A percentile compares a stretch with the other conserved stretches of the same genome.
These are phyloP conservation scores for Harpalus rubripes DNA, from an alignment of 2,888 invertebrate species.

Conservation along the genomic window DNA sequence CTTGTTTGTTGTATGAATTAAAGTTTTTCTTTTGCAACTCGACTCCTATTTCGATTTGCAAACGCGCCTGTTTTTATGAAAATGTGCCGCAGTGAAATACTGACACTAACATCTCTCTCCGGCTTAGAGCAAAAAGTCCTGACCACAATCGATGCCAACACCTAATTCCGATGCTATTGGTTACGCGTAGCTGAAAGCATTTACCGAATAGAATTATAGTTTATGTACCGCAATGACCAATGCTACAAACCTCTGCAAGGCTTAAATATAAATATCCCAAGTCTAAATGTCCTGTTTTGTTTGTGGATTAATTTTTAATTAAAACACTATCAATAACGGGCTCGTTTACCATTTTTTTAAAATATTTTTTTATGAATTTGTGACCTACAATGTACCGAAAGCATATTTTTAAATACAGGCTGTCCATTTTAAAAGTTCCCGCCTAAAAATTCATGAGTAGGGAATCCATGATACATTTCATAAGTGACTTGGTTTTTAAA, in stretches of 20 bases:
- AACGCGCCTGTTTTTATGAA: neutral
- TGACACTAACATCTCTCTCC: constrained; percentile 1
- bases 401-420: too few species aligned
- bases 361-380: too few species aligned
- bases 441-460: too few species aligned
- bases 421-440: too few species aligned
- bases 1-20: neutral
- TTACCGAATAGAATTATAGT: constrained; percentile 10
- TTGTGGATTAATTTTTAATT: neutral
- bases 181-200: neutral
- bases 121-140: constrained; percentile 3
- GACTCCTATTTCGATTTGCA: neutral
- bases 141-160: neutral
- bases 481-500: too few species aligned
- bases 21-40: neutral
- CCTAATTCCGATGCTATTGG: constrained; percentile 3
- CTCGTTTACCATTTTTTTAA: too few species aligned
- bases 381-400: too few species aligned
- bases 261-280: neutral
- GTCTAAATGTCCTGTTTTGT: neutral
- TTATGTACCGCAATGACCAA: constrained; percentile 30
- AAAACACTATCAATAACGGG: neutral
- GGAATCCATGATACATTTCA: too few species aligned
- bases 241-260: neutral
- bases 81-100: constrained; percentile 4